Evolutionary conservation across 2,797 vertebrate species (phyloP).

Genomic region (Yasuhikotakia modesta): DNA sequence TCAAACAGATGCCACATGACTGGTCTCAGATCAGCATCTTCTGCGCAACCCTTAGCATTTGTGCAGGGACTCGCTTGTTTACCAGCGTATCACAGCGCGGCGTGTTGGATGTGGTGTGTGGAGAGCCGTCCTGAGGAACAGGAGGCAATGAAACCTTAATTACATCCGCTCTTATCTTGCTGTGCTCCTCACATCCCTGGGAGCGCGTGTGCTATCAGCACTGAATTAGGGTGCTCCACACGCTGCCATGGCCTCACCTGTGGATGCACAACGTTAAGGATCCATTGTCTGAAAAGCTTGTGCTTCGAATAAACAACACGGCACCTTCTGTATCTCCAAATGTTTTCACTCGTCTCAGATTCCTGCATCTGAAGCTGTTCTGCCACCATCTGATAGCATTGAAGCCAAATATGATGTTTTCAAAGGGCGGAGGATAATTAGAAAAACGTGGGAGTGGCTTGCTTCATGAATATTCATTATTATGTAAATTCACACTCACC

Average conservation of each 20-base stretch:
- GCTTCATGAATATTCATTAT: neutral
- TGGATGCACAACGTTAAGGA: slow-evolving; percentile 7
- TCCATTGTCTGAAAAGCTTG: slow-evolving; percentile 6
- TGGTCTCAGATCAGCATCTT: slow-evolving; percentile 31
- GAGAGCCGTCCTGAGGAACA: slow-evolving; percentile 53
- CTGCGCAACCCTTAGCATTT: slow-evolving; percentile 17
- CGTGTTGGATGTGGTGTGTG: slow-evolving; percentile 55
- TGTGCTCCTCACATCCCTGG: slow-evolving; percentile 53
- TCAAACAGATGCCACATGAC: slow-evolving; percentile 14
- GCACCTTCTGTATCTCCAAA: neutral
- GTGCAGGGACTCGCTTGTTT: slow-evolving; percentile 50
- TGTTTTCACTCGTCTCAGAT: neutral
- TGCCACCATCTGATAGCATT: neutral
- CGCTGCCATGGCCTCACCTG: neutral
- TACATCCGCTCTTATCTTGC: slow-evolving; percentile 64
- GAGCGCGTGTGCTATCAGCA: slow-evolving; percentile 33
- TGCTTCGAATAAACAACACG: neutral
- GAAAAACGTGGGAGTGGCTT: neutral
- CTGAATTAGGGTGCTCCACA: slow-evolving; percentile 18
- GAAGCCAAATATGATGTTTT: neutral
- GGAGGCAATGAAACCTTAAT: slow-evolving; percentile 66
- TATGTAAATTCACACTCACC: too few species aligned
- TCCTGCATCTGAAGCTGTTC: neutral
- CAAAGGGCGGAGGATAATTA: neutral
- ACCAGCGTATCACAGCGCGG: slow-evolving; percentile 48